Base-by-base conservation (phyloP, 2,888 invertebrate genomes). In the Lasioglossum figueresi region DNA sequence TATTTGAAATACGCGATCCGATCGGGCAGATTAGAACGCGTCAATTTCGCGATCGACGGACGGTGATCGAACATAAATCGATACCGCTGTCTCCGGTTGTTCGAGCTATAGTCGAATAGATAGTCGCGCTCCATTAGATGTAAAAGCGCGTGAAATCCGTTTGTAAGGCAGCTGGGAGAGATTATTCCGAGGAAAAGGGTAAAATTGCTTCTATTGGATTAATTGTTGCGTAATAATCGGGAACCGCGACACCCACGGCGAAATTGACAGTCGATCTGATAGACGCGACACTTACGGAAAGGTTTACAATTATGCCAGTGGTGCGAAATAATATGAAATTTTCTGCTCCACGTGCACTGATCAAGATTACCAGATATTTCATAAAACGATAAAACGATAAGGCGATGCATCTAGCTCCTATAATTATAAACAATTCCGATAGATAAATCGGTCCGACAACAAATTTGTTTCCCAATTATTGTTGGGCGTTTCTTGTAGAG, bases 111-210 rank as follows among this genome's bases (percentile, higher is more conserved):
- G 23, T 52, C 8, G n/a, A 52, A 40, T 79, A 77, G 80, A 77
- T 86, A 81, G 88, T 88, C 56, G 68, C 80, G 86, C 82, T 77
- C 83, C 81, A 89, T 89, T 89, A 89, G 84, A 70, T 66, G 80
- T 80, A 83, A 87, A 84, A 84, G 70, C 87, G 78, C 74, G 81
- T 82, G 85, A 82, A 79, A 87, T 85, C 75, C 81, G 79, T 85
- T 85, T 56, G 75, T 71, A 77, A 75, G 68, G 40, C 75, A 83
- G 70, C 80, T 76, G 63, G 77, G 52, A 14, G 66, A 14, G 63
- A 27, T 63, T 31, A 63, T 63, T 63, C 16, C 63, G 63, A 16
- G 16, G 63, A 31, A 63, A 63, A 63, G 63, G 27, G 31, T 14
- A 14, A 31, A 63, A 63, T 16, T 31, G 14, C 27, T 63, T 63